These are phyloP conservation scores for Melolontha melolontha DNA, from an alignment of 2,888 invertebrate genomes.

Conservation along the genomic window DNA sequence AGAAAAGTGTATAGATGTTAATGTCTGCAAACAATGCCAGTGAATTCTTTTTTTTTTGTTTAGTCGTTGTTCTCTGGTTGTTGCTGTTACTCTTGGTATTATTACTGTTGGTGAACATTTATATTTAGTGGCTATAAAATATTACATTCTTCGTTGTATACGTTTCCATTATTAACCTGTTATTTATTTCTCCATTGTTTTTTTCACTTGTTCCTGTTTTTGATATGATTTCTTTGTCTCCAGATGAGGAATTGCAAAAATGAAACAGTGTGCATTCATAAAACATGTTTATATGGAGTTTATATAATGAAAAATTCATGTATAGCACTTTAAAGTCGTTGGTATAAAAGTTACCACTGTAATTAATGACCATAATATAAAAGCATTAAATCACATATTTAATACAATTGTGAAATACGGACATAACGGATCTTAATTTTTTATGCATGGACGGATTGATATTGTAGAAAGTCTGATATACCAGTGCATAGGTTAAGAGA, in stretches of 20 bases:
- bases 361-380: no score
- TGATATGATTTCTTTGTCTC: conserved; percentile 31
- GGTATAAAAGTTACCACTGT: no score
- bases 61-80: conserved; percentile 10
- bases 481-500: no score
- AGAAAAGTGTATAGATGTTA: conserved; percentile 41
- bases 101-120: conserved; percentile 30
- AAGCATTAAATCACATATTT: no score
- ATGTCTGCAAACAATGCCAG: conserved; percentile 32
- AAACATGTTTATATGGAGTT: conserved; percentile 5
- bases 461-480: no score
- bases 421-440: no score
- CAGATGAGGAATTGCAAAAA: conserved; percentile 15
- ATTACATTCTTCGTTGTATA: conserved; percentile 34
- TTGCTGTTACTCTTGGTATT: conserved; percentile 23
- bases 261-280: conserved; percentile 10
- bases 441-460: no score
- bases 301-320: conserved; percentile 28
- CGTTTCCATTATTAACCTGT: conserved; percentile 38
- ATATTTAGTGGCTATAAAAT: conserved; percentile 39
- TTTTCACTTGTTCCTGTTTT: conserved; percentile 7
- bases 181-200: conserved; percentile 35
- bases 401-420: no score
- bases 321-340: conserved; percentile 16
- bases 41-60: neutral